phyloP scores from a whole-genome alignment of 2,797 vertebrate species.

The Atherinosoma microstoma region DNA sequence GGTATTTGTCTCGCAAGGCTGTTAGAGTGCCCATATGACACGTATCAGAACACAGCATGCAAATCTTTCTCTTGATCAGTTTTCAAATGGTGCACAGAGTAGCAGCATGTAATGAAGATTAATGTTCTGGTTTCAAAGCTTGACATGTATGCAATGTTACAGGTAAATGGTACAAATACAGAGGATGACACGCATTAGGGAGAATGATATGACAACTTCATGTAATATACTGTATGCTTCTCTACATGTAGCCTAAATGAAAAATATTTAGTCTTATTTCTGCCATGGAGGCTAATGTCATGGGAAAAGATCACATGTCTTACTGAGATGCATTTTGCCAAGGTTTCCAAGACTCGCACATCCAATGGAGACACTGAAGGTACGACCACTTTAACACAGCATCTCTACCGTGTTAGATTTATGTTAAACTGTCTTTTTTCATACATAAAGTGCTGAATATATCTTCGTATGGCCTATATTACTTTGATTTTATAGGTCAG shows the following conservation, averaged over 20 bases:
- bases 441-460: no score
- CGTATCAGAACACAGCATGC: conserved; percentile 13
- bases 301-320: neutral
- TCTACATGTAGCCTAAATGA: neutral
- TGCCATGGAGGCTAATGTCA: neutral
- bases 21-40: neutral
- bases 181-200: neutral
- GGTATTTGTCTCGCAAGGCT: conserved; percentile 3
- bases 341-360: neutral
- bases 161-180: conserved; percentile 1
- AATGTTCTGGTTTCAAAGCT: neutral
- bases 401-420: neutral
- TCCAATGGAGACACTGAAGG: neutral
- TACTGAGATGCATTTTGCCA: conserved; percentile 5
- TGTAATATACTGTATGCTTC: neutral
- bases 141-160: neutral
- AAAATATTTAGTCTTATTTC: neutral
- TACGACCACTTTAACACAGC: neutral
- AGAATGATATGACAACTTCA: neutral
- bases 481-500: no score
- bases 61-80: conserved; percentile 17
- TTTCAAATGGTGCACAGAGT: conserved; percentile 8
- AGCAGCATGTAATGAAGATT: neutral
- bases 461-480: no score
- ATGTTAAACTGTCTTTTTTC: neutral